A percentile compares a stretch with the other conserved stretches of the same genome.
Conservation (phyloP, 2,113 vertebrate species). For the Cyprinodon variegatus region DNA sequence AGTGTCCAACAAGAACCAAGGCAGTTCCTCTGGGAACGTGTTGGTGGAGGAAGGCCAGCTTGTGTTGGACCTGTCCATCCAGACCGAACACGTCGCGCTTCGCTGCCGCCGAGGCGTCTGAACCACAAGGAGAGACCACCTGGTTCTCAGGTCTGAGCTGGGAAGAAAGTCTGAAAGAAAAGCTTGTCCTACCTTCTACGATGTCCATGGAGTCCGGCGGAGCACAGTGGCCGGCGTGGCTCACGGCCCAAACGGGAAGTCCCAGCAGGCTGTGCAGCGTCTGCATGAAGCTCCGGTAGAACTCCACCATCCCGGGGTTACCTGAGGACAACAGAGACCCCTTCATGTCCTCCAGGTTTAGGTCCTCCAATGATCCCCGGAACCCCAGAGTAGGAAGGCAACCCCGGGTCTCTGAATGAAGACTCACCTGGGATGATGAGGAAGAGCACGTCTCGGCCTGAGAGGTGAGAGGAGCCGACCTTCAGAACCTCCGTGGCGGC, state of each 20-base stretch:
- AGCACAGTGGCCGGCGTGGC: conserved; percentile 89
- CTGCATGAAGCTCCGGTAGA: conserved; percentile 89
- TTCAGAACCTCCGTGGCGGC: conserved; percentile 78
- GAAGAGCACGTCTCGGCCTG: conserved; percentile 63
- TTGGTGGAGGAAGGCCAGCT: conserved; percentile 86
- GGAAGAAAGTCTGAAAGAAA: neutral
- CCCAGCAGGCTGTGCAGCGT: conserved; percentile 81
- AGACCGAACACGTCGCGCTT: conserved; percentile 89
- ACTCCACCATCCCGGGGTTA: conserved; percentile 89
- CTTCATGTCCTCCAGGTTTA: too few relatives aligned
- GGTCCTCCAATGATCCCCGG: too few relatives aligned
- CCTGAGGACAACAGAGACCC: conserved; percentile 73
- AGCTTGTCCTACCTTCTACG: conserved; percentile 79
- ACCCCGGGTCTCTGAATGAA: too few relatives aligned
- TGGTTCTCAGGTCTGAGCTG: too few relatives aligned
- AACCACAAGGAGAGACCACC: neutral
- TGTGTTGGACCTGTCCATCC: conserved; percentile 91
- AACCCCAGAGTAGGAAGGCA: too few relatives aligned
- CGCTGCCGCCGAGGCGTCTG: conserved; percentile 78
- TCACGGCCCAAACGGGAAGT: conserved; percentile 89
- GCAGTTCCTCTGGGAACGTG: conserved; percentile 85
- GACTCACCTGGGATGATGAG: conserved; percentile 81
- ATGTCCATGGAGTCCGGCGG: conserved; percentile 86
- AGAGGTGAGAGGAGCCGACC: conserved; percentile 69
- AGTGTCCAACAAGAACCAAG: conserved; percentile 91